A percentile compares a stretch with the other conserved stretches of the same genome.
These are phyloP conservation scores for Aricia artaxerxes DNA, from an alignment of 2,888 invertebrate genomes.

Conservation along the genomic window DNA sequence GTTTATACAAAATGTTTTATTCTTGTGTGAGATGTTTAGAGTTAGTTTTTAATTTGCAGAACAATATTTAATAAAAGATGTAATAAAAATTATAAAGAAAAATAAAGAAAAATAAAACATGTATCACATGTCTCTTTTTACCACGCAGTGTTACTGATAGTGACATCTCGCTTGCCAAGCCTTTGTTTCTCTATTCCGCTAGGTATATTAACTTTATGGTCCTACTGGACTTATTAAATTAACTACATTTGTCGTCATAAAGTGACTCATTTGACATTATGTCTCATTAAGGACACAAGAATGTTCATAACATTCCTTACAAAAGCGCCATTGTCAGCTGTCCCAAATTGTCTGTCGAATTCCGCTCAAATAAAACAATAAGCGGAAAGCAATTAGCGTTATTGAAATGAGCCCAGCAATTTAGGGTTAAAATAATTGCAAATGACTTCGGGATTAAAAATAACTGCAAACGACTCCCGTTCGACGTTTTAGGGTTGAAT, in stretches of 20 bases:
- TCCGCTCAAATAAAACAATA: not conserved
- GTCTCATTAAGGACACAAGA: not conserved
- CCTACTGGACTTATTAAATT: not conserved
- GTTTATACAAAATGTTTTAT: too few relatives aligned
- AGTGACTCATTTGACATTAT: not conserved
- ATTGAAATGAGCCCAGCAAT: conserved; percentile 21
- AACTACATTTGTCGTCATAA: not conserved
- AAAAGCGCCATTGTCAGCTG: not conserved
- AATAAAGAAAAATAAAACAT: too few relatives aligned
- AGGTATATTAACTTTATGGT: too few relatives aligned
- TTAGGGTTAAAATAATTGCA: conserved; percentile 14
- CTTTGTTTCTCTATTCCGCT: too few relatives aligned
- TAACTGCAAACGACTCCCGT: conserved; percentile 2
- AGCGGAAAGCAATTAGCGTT: conserved; percentile 4
- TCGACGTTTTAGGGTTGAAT: not conserved
- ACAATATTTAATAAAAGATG: too few relatives aligned
- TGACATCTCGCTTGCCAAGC: too few relatives aligned
- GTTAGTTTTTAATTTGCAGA: too few relatives aligned
- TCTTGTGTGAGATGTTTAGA: too few relatives aligned
- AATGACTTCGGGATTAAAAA: conserved; percentile 2
- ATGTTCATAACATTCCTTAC: conserved; percentile 2
- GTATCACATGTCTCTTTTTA: too few relatives aligned
- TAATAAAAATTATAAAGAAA: too few relatives aligned
- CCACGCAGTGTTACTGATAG: too few relatives aligned
- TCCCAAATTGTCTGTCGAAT: conserved; percentile 6